Conservation (phyloP, 2,797 vertebrate species). For the Hoplostethus mediterraneus region DNA sequence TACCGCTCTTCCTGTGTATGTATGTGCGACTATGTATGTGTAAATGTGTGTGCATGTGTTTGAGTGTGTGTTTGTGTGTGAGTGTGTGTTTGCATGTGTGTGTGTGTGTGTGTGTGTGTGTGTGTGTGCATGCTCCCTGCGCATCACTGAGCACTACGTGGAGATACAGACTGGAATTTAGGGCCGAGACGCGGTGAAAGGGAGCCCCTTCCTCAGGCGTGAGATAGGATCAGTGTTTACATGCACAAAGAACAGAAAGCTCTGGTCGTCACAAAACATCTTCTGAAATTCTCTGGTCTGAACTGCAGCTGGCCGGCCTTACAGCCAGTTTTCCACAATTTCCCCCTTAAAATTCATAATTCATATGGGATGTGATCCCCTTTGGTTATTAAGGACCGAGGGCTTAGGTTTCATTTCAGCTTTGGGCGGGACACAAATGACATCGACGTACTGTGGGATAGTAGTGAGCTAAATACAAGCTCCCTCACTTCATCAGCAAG, state of each 20-base stretch:
- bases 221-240: conserved; percentile 79
- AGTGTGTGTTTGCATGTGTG: conserved; percentile 22
- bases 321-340: too few species aligned
- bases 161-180: conserved; percentile 72
- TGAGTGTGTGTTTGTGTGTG: conserved; percentile 25
- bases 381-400: too few species aligned
- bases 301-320: not conserved
- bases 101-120: conserved; percentile 12
- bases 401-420: too few species aligned
- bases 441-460: too few species aligned
- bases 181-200: conserved; percentile 61
- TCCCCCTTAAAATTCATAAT: too few species aligned
- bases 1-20: not conserved
- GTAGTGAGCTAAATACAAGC: too few species aligned
- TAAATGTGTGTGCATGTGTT: not conserved
- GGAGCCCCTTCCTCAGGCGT: conserved; percentile 69
- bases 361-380: too few species aligned
- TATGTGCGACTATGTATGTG: conserved; percentile 20
- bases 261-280: conserved; percentile 49
- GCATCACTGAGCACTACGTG: conserved; percentile 63
- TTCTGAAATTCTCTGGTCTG: conserved; percentile 14
- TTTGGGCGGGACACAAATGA: too few species aligned
- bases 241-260: conserved; percentile 65
- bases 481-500: too few species aligned
- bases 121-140: conserved; percentile 26